These are phyloP conservation scores for Drosophila gaucha DNA, from an alignment of 2,888 invertebrate species.

Conservation along the genomic window DNA sequence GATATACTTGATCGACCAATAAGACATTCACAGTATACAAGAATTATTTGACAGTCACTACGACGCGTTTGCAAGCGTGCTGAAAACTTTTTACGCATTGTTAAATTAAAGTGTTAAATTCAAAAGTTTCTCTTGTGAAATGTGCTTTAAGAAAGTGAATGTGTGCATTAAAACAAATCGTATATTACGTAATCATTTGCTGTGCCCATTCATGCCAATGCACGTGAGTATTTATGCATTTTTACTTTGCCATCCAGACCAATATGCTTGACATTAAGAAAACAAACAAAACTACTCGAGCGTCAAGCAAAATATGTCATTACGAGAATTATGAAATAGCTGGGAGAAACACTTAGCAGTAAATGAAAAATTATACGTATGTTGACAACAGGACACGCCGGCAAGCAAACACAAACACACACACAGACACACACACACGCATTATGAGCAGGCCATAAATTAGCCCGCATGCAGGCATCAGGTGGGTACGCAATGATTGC, in stretches of 20 bases:
- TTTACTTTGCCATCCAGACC: background rate
- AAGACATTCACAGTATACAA: background rate
- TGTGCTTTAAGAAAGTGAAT: background rate
- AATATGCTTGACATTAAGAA: constrained; percentile 43
- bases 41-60: background rate
- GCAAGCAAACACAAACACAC: constrained; percentile 26
- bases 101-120: background rate
- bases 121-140: background rate
- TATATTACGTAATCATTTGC: background rate
- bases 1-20: background rate
- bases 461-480: constrained; percentile 71
- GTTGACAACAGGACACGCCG: constrained; percentile 49
- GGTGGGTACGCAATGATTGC: constrained; percentile 50
- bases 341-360: constrained; percentile 66
- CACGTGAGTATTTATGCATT: background rate
- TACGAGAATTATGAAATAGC: constrained; percentile 70
- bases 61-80: background rate
- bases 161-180: background rate
- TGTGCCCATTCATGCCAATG: background rate
- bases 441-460: constrained; percentile 72
- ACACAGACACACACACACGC: constrained; percentile 42
- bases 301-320: constrained; percentile 68
- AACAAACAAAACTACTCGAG: constrained; percentile 67
- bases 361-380: constrained; percentile 71
- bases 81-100: background rate